These are phyloP conservation scores for Polypterus bichir DNA, from an alignment of 2,113 vertebrate species.

Conservation along the genomic window DNA sequence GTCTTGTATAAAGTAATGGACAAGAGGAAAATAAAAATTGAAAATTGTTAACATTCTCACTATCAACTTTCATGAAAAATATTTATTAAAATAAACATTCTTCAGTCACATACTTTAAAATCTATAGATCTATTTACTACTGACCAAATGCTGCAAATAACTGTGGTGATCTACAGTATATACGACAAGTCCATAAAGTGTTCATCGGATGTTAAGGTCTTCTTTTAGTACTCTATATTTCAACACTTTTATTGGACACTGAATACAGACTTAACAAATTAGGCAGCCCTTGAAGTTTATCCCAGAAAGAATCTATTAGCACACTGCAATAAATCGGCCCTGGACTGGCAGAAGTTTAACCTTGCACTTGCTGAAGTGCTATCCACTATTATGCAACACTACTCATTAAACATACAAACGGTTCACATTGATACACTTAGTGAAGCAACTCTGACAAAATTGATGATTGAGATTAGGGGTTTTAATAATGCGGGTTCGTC, in stretches of 20 bases:
- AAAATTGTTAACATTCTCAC: too few species aligned
- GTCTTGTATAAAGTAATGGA: too few species aligned
- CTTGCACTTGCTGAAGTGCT: slow-evolving; percentile 8
- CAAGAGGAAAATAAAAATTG: too few species aligned
- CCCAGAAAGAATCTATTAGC: slow-evolving; percentile 10
- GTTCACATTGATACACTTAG: too few species aligned
- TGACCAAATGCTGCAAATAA: slow-evolving; percentile 1
- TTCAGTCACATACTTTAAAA: too few species aligned
- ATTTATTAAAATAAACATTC: too few species aligned
- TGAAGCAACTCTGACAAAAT: too few species aligned
- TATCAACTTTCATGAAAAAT: too few species aligned
- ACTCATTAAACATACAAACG: too few species aligned
- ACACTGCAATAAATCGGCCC: slow-evolving; percentile 7
- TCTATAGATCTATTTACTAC: neutral
- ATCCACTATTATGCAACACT: too few species aligned
- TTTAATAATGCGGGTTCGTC: too few species aligned
- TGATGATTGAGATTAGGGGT: too few species aligned
- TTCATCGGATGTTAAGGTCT: slow-evolving; percentile 11
- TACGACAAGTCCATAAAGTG: slow-evolving; percentile 8
- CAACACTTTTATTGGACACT: slow-evolving; percentile 12
- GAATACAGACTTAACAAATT: slow-evolving; percentile 13
- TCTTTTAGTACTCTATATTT: slow-evolving; percentile 10
- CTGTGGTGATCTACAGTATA: neutral
- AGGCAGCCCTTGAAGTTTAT: slow-evolving; percentile 7
- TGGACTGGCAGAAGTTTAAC: slow-evolving; percentile 4